Base-by-base conservation (phyloP, 2,113 vertebrate genomes). In the Cinclus cinclus region DNA sequence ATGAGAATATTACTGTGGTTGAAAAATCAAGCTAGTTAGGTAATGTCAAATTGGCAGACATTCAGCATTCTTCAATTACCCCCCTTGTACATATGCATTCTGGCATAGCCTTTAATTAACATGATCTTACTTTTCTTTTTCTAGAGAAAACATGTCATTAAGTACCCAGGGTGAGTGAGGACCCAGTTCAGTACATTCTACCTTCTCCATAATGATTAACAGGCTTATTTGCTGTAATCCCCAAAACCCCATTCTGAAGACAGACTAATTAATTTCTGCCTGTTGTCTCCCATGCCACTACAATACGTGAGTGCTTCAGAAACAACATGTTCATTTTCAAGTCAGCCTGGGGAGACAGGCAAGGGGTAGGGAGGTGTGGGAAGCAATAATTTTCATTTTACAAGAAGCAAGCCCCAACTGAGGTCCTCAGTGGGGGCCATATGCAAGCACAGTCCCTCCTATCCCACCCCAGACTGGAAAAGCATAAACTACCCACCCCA, bases 1-100 rank as follows among this genome's bases (percentile, higher is more conserved):
- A 67, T 4, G 4, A 84, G 46, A 94, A 44, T 93, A 95, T 76
- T 90, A 80, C 14, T 77, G 64, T 22, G 55, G 60, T 75, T 89
- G 60, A 96, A 97, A 94, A 94, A 93, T 94, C 60, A 94, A 78
- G 73, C 50, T 86, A 81, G 69, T 93, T 95, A 93, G 76, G 80
- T 94, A 94, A 94, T 80, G 60, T 81, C 86, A 93, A 87, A 75
- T 2, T 95, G 83, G 86, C 89, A 94, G 80, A 56, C 80, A 82
- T 74, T 89, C 91, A 87, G 52, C 69, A 95, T 89, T 60, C 56
- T 80, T 93, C 83, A 96, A 16, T 95, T 93, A 94, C 39, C 46
- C 50, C 17, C 63, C 76, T 93, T 68, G 69, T 78, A 93, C n/a
- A 31, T 84, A 91, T 53, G 71, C 71, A 92, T 95, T 95, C 85